phyloP scores from a whole-genome alignment of 2,113 vertebrate species.

The Puffinus mauretanicus region DNA sequence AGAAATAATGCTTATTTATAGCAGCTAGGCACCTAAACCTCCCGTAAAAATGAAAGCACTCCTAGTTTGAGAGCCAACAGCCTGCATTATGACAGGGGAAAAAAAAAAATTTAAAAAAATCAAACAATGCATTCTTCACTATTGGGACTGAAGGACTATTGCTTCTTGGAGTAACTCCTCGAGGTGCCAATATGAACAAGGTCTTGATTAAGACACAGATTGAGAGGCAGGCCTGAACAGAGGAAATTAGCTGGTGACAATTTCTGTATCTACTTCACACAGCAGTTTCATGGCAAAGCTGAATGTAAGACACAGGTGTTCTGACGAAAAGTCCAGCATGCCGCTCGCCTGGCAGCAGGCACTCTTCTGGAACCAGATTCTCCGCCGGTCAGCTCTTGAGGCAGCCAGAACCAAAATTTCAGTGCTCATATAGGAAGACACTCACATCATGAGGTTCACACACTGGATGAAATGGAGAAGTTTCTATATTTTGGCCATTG shows the following conservation, averaged over 20 bases:
- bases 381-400: too few relatives aligned
- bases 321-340: background rate
- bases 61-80: background rate
- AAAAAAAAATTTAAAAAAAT: background rate
- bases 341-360: fast-evolving
- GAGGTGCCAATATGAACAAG: background rate
- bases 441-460: background rate
- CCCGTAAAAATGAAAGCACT: background rate
- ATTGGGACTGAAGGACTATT: background rate
- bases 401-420: background rate
- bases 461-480: background rate
- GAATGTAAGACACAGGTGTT: background rate
- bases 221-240: background rate
- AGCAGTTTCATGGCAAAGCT: background rate
- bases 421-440: background rate
- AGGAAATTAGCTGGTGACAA: background rate
- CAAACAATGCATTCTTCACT: background rate
- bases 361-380: background rate
- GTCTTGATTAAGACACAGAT: background rate
- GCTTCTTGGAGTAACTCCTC: background rate
- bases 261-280: background rate
- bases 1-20: background rate
- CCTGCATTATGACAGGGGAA: background rate
- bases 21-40: background rate
- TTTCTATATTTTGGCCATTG: background rate